Base-by-base conservation (phyloP, 2,797 vertebrate species). In the Anabas testudineus region DNA sequence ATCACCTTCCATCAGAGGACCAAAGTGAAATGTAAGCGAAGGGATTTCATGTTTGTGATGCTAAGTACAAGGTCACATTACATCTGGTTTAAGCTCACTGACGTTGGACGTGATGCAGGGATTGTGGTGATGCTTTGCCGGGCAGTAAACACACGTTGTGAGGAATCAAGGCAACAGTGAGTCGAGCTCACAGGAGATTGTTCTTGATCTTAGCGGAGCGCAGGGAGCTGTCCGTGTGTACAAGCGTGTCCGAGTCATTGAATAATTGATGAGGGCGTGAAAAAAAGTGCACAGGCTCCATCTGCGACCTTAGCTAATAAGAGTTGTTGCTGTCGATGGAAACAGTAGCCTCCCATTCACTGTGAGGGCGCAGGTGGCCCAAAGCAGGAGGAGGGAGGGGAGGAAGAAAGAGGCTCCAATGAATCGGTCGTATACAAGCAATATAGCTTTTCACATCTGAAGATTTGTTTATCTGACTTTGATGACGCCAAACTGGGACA, bases 201-300 rank as follows among this genome's bases (percentile, higher is more conserved):
- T 62, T 67, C 6, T 21, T 37, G 8, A 15, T 68, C 34, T 68
- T 12, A 53, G 24, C 6, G 43, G 42, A 59, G 65, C 10, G 7
- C 51, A 21, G 70, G 68, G 71, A 74, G 78, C 70, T 73, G 75
- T 74, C 54, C 14, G 24, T 53, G 64, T 66, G 49, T 28, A 2
- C 2, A 36, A 12, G 34, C 12, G 34, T 36, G 34, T 36, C 67
- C 47, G 2, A 71, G 59, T 10, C 66, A 2, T 34, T 83, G 80
- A 84, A 88, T 85, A 69, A 83, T 85, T 75, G 79, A 88, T 78
- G 76, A 67, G 45, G 61, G 26, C 1, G 45, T 34, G 63, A 82
- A 55, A 53, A n/a, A 78, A 13, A 57, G 69, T 62, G 49, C 39
- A 15, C 53, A 21, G 53, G 57, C 71, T 80, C 64, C 62, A 69